Percentiles rank a stretch among this genome's conserved stretches.
These are phyloP conservation scores for Peucedramus taeniatus DNA, from an alignment of 2,113 vertebrate genomes.

Conservation along the genomic window DNA sequence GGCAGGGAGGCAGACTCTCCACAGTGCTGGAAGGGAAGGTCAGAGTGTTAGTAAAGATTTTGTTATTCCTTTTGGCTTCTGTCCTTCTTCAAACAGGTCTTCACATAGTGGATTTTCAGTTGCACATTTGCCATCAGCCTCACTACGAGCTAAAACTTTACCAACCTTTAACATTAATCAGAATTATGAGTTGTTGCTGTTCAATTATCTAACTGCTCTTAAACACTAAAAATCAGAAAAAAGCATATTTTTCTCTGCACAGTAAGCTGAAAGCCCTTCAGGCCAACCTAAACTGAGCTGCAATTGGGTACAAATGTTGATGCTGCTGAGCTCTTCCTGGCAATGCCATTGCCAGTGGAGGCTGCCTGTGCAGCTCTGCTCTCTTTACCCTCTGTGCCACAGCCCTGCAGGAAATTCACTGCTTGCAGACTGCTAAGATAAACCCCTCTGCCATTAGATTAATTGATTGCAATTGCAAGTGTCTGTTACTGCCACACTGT, in stretches of 20 bases:
- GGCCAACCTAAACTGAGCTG: neutral
- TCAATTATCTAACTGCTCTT: conserved; percentile 33
- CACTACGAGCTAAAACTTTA: neutral
- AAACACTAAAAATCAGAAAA: conserved; percentile 13
- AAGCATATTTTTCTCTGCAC: neutral
- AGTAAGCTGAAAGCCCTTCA: neutral
- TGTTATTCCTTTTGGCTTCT: neutral
- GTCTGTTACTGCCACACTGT: neutral
- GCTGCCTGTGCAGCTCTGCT: neutral
- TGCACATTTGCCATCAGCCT: neutral
- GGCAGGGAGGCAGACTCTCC: neutral
- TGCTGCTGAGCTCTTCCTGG: neutral
- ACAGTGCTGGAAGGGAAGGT: neutral
- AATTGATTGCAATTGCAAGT: neutral
- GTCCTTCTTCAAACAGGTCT: neutral
- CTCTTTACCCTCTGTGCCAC: neutral
- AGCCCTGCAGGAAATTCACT: neutral
- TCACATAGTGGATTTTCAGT: neutral
- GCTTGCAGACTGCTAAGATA: neutral
- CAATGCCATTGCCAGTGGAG: neutral
- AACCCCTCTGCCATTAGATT: neutral
- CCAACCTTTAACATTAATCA: neutral
- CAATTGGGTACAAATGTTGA: neutral
- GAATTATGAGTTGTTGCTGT: neutral
- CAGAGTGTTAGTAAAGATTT: neutral